phyloP scores from a whole-genome alignment of 2,797 vertebrate species.

The Helostoma temminkii region DNA sequence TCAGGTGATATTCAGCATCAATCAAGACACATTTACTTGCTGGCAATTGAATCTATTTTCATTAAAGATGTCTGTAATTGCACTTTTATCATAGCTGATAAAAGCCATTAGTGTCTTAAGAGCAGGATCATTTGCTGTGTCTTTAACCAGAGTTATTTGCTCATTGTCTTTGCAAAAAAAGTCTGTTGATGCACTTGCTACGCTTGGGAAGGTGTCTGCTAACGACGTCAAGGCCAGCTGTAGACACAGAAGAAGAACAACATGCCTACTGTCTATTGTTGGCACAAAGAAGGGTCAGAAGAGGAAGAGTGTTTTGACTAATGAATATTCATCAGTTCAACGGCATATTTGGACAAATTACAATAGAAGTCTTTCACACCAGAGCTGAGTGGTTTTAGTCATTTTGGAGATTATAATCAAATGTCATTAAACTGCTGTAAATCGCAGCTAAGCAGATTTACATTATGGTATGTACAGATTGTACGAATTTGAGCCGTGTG shows the following conservation, averaged over 20 bases:
- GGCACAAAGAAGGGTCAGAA: slow-evolving; percentile 58
- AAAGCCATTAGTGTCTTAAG: slow-evolving; percentile 65
- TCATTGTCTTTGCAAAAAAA: slow-evolving; percentile 49
- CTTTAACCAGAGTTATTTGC: slow-evolving; percentile 52
- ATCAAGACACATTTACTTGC: slow-evolving; percentile 64
- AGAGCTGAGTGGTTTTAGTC: slow-evolving; percentile 11
- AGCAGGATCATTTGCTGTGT: slow-evolving; percentile 49
- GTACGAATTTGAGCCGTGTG: slow-evolving; percentile 3
- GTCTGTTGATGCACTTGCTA: slow-evolving; percentile 37
- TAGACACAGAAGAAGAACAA: slow-evolving; percentile 43
- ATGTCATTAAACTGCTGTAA: slow-evolving; percentile 38
- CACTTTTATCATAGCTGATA: slow-evolving; percentile 67
- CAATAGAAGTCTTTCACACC: slow-evolving; percentile 62
- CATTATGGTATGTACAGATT: slow-evolving; percentile 22
- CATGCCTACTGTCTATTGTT: slow-evolving; percentile 58
- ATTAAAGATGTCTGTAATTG: slow-evolving; percentile 66
- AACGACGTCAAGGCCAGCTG: slow-evolving; percentile 49
- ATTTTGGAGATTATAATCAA: slow-evolving; percentile 58
- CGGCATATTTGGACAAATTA: slow-evolving; percentile 68
- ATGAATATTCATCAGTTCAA: slow-evolving; percentile 75
- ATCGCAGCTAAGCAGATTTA: slow-evolving; percentile 38
- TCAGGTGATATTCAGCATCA: slow-evolving; percentile 70
- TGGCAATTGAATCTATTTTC: slow-evolving; percentile 65
- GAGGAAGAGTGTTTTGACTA: slow-evolving; percentile 43
- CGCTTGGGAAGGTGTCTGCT: slow-evolving; percentile 47